phyloP scores from a whole-genome alignment of 2,113 vertebrate genomes.

The Chaetodon trifascialis region DNA sequence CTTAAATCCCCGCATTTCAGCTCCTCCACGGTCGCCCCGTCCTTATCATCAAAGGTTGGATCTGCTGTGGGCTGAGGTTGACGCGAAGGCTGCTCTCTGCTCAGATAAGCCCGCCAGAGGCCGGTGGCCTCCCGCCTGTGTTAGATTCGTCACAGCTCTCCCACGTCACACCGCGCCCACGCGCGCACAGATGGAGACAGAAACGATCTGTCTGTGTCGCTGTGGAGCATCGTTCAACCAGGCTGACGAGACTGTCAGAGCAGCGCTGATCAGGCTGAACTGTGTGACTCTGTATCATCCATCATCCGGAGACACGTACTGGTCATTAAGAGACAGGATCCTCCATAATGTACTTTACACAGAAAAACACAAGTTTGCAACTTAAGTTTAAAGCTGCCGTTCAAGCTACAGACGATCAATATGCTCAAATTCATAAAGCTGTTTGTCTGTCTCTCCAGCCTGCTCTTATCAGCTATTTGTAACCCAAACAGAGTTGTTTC shows the following conservation, averaged over 20 bases:
- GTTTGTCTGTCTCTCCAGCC: too few relatives aligned
- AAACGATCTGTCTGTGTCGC: slow-evolving; percentile 3
- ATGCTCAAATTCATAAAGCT: background rate
- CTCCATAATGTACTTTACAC: background rate
- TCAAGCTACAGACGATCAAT: background rate
- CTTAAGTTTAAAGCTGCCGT: background rate
- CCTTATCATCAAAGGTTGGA: slow-evolving; percentile 64
- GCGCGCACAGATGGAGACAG: slow-evolving; percentile 26
- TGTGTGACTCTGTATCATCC: background rate
- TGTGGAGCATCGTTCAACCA: slow-evolving; percentile 2
- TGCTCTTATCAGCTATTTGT: too few relatives aligned
- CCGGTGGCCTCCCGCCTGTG: slow-evolving; percentile 26
- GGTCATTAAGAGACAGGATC: background rate
- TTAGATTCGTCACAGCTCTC: slow-evolving; percentile 49
- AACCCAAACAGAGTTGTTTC: background rate
- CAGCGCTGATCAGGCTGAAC: slow-evolving; percentile 10
- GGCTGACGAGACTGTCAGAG: slow-evolving; percentile 5
- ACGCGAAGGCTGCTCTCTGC: slow-evolving; percentile 28
- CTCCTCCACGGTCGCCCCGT: background rate
- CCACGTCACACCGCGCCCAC: slow-evolving; percentile 28
- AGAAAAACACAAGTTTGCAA: background rate
- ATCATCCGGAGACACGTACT: background rate
- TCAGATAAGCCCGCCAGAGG: slow-evolving; percentile 57
- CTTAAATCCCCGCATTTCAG: slow-evolving; percentile 23
- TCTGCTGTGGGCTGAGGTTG: slow-evolving; percentile 55